Evolutionary conservation across 2,113 vertebrate genomes (phyloP), one percentile per base, ranked within the genome.

Genomic region (Bombycilla garrulus): DNA sequence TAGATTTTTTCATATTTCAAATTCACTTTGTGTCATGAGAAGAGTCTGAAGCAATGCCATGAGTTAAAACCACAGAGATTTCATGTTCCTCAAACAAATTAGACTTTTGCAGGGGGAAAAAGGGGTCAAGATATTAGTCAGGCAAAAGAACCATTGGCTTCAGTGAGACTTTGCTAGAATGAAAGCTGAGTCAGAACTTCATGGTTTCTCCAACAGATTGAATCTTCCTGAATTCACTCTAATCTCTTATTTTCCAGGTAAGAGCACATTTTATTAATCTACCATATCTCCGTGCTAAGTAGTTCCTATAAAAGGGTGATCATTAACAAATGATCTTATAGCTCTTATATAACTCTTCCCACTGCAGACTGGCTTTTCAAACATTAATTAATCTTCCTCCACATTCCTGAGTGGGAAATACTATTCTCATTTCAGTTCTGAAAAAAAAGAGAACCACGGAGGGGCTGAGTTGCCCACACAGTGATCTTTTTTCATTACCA

Each of bases 241-340:
- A 50, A 88, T 85, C 66, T 93, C 73, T 73, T 91, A 28, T 88
- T 83, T 91, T 90, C 47, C 81, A 91, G 74, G 58, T 35, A 90
- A 69, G 15, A 88, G 71, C 58, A 90, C 54, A 85, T 94, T 93
- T 96, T 93, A 76, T 90, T 94, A 84, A 80, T 70, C 77, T 86
- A 72, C 81, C 51, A 5, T 77, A 92, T 66, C 69, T 70, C 33
- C 84, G 26, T 35, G 38, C 50, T 96, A 86, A 81, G 76, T 38
- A 80, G 53, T 90, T 96, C 92, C 81, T 89, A 61, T 72, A 91
- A 93, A 93, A 87, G 61, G 40, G 33, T 2, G 1, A 86, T 85
- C 48, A 64, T 94, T 95, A 96, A 88, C 92, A 79, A 95, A n/a
- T n/a, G n/a, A n/a, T n/a, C n/a, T n/a, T n/a, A n/a, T 82, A 86